Evolutionary conservation across 2,888 invertebrate genomes (phyloP).

Genomic region (Archips crataeganus): DNA sequence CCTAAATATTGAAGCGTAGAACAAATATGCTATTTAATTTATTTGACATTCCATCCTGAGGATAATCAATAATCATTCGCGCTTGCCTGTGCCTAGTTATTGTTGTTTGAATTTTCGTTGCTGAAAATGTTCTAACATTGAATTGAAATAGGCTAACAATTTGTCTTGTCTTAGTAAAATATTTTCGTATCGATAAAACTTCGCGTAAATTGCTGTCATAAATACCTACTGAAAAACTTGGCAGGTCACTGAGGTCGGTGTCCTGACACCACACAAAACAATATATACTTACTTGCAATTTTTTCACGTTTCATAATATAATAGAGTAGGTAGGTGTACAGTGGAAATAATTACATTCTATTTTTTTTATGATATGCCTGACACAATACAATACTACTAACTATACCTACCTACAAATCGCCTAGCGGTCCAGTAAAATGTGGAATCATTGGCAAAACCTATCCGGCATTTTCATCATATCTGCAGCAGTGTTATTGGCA

Average conservation of each 20-base stretch:
- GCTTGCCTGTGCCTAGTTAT: background rate
- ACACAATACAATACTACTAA: too few species aligned
- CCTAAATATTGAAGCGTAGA: background rate
- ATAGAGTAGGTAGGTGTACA: too few species aligned
- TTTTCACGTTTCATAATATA: too few species aligned
- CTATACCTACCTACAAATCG: too few species aligned
- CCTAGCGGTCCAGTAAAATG: background rate
- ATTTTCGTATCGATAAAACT: background rate
- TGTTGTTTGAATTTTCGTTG: background rate
- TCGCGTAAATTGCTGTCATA: background rate
- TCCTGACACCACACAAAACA: background rate
- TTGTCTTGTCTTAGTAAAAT: background rate
- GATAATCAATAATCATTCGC: background rate
- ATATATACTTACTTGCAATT: background rate
- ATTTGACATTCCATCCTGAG: background rate
- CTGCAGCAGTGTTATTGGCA: slow-evolving; percentile 4
- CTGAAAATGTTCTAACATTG: too few species aligned
- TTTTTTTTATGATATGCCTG: too few species aligned
- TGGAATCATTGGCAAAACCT: background rate
- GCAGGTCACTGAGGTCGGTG: background rate
- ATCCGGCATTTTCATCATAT: background rate
- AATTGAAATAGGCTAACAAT: background rate
- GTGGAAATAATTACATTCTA: too few species aligned
- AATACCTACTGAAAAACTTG: background rate
- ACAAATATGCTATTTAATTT: background rate